Conservation (phyloP, 2,113 vertebrate species). For the Vidua macroura region DNA sequence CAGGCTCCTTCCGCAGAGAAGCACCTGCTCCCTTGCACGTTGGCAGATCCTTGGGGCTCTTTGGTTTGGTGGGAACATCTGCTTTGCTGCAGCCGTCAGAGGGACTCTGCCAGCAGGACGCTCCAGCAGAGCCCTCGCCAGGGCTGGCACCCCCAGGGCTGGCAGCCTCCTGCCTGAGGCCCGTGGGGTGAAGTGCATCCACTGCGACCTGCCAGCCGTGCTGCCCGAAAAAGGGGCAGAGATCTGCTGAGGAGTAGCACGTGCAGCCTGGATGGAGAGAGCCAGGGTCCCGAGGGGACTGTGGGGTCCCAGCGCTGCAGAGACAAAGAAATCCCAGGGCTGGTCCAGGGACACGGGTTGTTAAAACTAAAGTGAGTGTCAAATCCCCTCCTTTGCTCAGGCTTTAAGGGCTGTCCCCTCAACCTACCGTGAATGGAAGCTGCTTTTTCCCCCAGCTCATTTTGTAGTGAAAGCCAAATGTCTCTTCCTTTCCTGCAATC, state of each 20-base stretch:
- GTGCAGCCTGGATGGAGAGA: neutral
- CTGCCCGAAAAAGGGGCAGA: neutral
- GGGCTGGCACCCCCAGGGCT: fast-evolving
- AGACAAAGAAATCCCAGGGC: neutral
- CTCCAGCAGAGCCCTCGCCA: fast-evolving
- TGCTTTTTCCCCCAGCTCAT: neutral
- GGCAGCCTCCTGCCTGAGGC: neutral
- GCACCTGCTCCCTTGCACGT: slow-evolving; percentile 71
- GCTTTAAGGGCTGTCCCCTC: neutral
- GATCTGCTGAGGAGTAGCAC: neutral
- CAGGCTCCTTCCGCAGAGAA: slow-evolving; percentile 66
- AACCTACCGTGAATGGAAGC: fast-evolving
- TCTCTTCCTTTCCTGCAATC: neutral
- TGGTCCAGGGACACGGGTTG: neutral
- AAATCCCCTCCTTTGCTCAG: neutral
- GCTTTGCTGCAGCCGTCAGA: neutral
- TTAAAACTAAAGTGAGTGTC: neutral
- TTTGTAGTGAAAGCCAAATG: neutral
- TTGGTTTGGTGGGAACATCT: neutral
- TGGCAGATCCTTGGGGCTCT: slow-evolving; percentile 76
- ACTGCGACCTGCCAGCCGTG: fast-evolving
- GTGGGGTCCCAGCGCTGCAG: neutral
- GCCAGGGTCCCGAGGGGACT: neutral
- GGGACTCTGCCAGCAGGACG: fast-evolving
- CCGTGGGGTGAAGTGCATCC: fast-evolving